These are phyloP conservation scores for Shinisaurus crocodilurus DNA, from an alignment of 2,113 vertebrate genomes.

Conservation along the genomic window DNA sequence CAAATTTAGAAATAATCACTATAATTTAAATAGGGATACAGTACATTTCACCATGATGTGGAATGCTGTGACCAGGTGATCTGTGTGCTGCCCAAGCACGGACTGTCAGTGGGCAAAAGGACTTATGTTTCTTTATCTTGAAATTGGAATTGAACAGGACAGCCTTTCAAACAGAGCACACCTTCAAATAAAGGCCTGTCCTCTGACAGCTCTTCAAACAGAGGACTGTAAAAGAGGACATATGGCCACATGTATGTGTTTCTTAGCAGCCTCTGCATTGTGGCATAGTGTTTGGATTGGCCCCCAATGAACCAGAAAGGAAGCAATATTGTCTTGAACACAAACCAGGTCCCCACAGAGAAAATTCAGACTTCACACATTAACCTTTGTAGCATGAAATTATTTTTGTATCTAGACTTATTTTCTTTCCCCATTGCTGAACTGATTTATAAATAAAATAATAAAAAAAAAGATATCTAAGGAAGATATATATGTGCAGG, in stretches of 20 bases:
- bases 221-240: background rate
- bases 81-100: no score
- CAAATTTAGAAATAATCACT: no score
- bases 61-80: no score
- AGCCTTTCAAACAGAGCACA: no score
- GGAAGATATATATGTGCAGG: background rate
- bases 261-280: background rate
- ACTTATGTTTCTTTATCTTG: no score
- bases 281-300: background rate
- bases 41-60: no score
- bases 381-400: slow-evolving; percentile 36
- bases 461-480: background rate
- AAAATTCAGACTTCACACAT: slow-evolving; percentile 11
- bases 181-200: no score
- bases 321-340: background rate
- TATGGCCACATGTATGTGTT: background rate
- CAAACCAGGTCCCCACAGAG: background rate
- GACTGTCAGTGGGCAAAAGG: no score
- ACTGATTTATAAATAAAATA: no score
- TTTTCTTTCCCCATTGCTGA: background rate
- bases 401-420: slow-evolving; percentile 17
- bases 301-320: slow-evolving; percentile 12
- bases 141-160: no score
- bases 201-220: no score
- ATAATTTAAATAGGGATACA: no score